Evolutionary conservation across 2,888 invertebrate species (phyloP).

Genomic region (Pyrocoelia pectoralis): DNA sequence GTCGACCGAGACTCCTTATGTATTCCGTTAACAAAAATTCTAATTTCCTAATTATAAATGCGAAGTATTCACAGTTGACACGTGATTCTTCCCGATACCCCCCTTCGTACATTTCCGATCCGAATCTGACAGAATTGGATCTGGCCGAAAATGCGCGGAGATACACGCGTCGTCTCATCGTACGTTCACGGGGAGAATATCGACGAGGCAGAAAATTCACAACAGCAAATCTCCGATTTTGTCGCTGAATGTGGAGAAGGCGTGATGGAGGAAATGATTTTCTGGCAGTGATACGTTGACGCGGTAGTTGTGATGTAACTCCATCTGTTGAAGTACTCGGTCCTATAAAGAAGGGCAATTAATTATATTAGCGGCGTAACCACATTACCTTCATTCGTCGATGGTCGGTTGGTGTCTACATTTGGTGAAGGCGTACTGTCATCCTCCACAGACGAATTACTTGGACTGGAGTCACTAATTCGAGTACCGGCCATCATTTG

Average conservation of each 20-base stretch:
- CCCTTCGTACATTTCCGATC: slow-evolving; percentile 2
- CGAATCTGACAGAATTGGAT: slow-evolving; percentile 14
- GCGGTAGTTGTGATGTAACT: neutral
- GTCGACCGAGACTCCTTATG: slow-evolving; percentile 36
- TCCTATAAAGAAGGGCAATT: neutral
- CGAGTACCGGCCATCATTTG: slow-evolving; percentile 61
- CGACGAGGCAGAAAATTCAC: slow-evolving; percentile 50
- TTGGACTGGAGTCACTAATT: slow-evolving; percentile 56
- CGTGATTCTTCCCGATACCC: slow-evolving; percentile 20
- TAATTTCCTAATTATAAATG: slow-evolving; percentile 39
- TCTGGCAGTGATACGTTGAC: slow-evolving; percentile 36
- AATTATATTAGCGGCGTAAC: no score
- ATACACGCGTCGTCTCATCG: slow-evolving; percentile 39
- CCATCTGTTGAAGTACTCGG: neutral
- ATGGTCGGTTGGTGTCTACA: slow-evolving; percentile 13
- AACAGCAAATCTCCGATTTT: slow-evolving; percentile 47
- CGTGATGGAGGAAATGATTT: slow-evolving; percentile 55
- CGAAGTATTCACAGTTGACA: slow-evolving; percentile 38
- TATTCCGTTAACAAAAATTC: slow-evolving; percentile 44
- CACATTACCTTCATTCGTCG: neutral
- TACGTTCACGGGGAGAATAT: slow-evolving; percentile 41
- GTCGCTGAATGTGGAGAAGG: slow-evolving; percentile 47
- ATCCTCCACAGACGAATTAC: slow-evolving; percentile 49
- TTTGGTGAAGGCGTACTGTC: slow-evolving; percentile 4
- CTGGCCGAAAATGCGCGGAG: slow-evolving; percentile 38